phyloP scores from a whole-genome alignment of 1,140 invertebrate species.

The Drosophila saltans region DNA sequence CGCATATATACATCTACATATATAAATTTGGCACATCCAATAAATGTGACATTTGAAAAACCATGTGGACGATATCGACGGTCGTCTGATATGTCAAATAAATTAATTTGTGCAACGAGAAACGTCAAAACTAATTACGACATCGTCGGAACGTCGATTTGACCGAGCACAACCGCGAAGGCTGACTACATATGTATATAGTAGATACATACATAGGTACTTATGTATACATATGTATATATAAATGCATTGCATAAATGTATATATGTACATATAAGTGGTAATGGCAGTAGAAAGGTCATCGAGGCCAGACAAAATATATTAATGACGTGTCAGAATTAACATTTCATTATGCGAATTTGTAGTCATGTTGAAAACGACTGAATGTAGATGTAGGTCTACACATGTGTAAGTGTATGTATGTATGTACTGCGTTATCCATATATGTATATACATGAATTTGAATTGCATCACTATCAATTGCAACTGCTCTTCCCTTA shows the following conservation, averaged over 20 bases:
- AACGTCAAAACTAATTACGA: slow-evolving; percentile 83
- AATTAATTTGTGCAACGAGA: slow-evolving; percentile 83
- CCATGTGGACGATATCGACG: slow-evolving; percentile 53
- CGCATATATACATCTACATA: slow-evolving; percentile 5
- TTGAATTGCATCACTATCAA: slow-evolving; percentile 42
- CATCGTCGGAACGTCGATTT: slow-evolving; percentile 66
- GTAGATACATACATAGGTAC: not conserved
- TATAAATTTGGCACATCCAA: slow-evolving; percentile 59
- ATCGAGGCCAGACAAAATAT: slow-evolving; percentile 73
- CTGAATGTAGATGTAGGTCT: not conserved
- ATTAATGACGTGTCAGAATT: slow-evolving; percentile 83
- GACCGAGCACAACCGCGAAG: slow-evolving; percentile 34
- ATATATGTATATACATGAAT: slow-evolving; percentile 7
- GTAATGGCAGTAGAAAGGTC: slow-evolving; percentile 7
- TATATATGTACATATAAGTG: not conserved
- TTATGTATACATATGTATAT: not conserved
- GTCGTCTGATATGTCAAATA: slow-evolving; percentile 80
- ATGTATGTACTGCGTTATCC: no score
- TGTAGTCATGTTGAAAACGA: slow-evolving; percentile 19
- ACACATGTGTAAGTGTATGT: no score
- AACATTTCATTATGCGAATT: slow-evolving; percentile 82
- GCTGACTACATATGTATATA: slow-evolving; percentile 12
- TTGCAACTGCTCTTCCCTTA: not conserved
- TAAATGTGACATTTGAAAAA: slow-evolving; percentile 71
- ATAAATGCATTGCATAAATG: not conserved